Evolutionary conservation across 2,797 vertebrate genomes (phyloP), one percentile per base, ranked within the genome.

Genomic region (Malurus leucopterus): DNA sequence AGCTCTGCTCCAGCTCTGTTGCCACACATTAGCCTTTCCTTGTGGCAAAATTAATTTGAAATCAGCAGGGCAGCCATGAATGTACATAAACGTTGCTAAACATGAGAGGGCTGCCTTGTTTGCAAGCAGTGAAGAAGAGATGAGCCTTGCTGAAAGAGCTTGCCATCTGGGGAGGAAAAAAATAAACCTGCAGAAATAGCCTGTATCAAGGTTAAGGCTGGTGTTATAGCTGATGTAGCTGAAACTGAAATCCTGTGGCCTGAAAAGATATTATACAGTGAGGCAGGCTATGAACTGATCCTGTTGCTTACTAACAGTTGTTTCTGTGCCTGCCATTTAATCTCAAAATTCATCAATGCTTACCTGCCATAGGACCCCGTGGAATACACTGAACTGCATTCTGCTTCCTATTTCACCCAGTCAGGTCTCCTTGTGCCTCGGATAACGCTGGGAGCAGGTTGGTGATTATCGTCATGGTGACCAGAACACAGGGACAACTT

Each of bases 291-390:
- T 18, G 29, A 79, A 76, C 19, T n/a, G 54, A 77, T 76, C 23
- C 21, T 32, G 2, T 30, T 70, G 23, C 40, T 85, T 77, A 27
- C 26, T n/a, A 54, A 9, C n/a, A 44, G 38, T 86, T 76, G 15
- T 24, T 82, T 61, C 30, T 82, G 32, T 62, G 40, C 16, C 46
- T 82, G n/a, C 34, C 54, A 43, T 90, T 83, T 91, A 55, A 86
- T 77, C 54, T 82, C 6, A 3, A 16, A 90, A 58, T 55, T 73
- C 59, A 62, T 44, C 13, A 6, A 10, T 26, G n/a, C 16, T 67
- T 43, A 47, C 54, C n/a, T 86, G 68, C 20, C 15, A 63, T 44
- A 17, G 15, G 32, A 40, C 34, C 50, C 40, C 40, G 18, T 67
- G 64, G 43, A 84, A 58, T 51, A 44, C 13, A 57, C 18, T 30